Conservation (phyloP, 1,140 invertebrate species). For the Procambarus virginalis region DNA sequence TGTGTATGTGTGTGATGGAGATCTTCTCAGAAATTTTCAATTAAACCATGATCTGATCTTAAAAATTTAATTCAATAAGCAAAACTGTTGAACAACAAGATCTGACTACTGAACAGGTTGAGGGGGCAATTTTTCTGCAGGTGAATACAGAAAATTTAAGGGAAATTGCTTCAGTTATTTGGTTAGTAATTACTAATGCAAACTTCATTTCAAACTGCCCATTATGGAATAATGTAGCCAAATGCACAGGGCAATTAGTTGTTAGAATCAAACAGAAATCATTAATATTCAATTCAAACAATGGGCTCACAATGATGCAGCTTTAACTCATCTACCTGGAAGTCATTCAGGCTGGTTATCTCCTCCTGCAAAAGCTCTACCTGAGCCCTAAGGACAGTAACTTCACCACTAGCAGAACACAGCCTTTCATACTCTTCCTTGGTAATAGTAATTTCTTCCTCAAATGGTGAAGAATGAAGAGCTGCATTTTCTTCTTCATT, state of each 20-base stretch:
- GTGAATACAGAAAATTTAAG: neutral
- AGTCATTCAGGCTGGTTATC: constrained; percentile 45
- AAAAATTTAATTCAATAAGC: no score
- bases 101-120: neutral
- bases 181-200: neutral
- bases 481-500: neutral
- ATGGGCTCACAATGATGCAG: neutral
- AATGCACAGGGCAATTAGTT: neutral
- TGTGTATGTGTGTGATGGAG: no score
- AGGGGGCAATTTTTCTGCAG: neutral
- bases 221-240: neutral
- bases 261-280: neutral
- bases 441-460: neutral
- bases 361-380: constrained; percentile 50
- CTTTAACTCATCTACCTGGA: constrained; percentile 48
- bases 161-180: neutral
- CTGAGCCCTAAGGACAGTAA: constrained; percentile 42
- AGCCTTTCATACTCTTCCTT: constrained; percentile 40
- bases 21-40: no score
- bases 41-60: no score
- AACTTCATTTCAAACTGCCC: neutral
- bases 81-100: neutral
- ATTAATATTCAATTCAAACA: neutral
- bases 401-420: constrained; percentile 26
- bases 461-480: neutral